These are phyloP conservation scores for Loripinus fragilis DNA, from an alignment of 2,888 invertebrate species.

Conservation along the genomic window DNA sequence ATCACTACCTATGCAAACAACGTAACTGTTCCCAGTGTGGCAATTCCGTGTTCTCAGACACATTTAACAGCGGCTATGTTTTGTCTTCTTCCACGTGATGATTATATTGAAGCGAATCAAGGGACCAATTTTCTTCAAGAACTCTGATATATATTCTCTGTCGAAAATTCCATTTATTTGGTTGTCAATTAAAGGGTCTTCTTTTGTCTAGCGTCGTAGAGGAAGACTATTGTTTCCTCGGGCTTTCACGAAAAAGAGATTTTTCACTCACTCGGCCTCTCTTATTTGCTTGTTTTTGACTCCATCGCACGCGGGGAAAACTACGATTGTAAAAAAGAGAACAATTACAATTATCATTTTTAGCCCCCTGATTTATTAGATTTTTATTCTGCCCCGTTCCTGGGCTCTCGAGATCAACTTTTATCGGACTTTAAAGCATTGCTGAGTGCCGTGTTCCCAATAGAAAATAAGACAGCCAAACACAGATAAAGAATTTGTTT, in stretches of 20 bases:
- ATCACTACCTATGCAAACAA: too few species aligned
- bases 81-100: neutral
- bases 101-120: constrained; percentile 46
- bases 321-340: constrained; percentile 7
- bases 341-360: constrained; percentile 20
- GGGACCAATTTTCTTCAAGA: constrained; percentile 56
- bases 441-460: neutral
- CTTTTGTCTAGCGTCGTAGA: constrained; percentile 59
- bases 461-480: constrained; percentile 4
- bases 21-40: neutral
- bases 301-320: constrained; percentile 12
- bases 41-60: neutral
- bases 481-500: constrained; percentile 21
- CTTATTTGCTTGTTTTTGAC: constrained; percentile 6
- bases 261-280: constrained; percentile 33
- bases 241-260: constrained; percentile 56
- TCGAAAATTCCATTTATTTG: constrained; percentile 61
- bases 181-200: constrained; percentile 60
- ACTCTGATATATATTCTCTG: constrained; percentile 59
- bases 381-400: neutral
- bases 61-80: neutral
- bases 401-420: constrained; percentile 18
- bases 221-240: constrained; percentile 56
- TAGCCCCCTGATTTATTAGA: constrained; percentile 1
- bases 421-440: constrained; percentile 17